Conservation (phyloP, 2,113 vertebrate species). For the Himantopus leucocephalus region DNA sequence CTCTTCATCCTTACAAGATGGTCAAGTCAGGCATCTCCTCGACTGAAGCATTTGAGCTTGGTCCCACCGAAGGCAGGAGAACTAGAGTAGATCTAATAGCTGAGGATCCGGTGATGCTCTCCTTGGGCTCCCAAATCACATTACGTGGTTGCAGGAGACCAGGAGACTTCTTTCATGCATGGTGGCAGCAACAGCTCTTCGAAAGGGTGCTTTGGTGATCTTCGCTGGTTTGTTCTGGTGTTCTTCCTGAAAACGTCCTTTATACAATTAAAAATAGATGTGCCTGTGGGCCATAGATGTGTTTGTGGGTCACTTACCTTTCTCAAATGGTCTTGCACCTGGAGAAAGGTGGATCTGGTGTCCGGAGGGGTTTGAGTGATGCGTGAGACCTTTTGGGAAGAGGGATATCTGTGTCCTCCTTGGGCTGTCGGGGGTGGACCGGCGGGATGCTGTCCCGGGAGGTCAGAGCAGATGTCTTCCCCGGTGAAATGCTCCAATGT, state of each 20-base stretch:
- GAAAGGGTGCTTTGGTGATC: background rate
- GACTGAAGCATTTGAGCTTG: background rate
- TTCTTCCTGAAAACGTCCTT: background rate
- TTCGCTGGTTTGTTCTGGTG: background rate
- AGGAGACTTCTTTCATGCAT: background rate
- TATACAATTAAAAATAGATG: background rate
- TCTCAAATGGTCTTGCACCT: background rate
- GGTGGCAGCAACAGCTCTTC: background rate
- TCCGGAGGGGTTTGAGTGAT: background rate
- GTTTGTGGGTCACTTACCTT: rapidly evolving
- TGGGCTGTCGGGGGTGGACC: background rate
- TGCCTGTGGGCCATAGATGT: rapidly evolving
- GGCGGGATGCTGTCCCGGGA: background rate
- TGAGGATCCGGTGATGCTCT: background rate
- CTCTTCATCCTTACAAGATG: background rate
- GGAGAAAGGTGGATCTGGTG: background rate
- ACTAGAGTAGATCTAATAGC: background rate
- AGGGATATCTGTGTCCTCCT: rapidly evolving
- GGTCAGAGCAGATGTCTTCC: background rate
- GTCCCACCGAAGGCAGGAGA: background rate
- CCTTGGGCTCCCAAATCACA: background rate
- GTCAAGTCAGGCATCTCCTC: background rate
- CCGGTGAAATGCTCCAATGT: background rate
- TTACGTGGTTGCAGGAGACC: background rate
- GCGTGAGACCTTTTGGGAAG: background rate